Evolutionary conservation across 2,113 vertebrate genomes (phyloP).

Genomic region (Misgurnus anguillicaudatus): DNA sequence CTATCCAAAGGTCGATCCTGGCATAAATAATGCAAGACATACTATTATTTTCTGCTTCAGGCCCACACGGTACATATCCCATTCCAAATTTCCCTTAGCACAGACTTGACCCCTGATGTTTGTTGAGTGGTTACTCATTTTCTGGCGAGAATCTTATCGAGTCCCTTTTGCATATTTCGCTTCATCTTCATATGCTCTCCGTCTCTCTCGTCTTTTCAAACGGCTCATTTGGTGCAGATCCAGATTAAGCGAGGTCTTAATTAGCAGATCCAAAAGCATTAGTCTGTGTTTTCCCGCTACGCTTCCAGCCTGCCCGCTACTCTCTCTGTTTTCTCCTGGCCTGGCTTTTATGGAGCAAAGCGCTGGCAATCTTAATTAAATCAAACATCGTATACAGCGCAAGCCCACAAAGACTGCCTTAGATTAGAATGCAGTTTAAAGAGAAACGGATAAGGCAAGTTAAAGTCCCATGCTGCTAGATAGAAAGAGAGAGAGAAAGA

Average conservation of each 20-base stretch:
- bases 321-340: background rate
- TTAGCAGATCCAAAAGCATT: constrained; percentile 56
- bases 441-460: constrained; percentile 35
- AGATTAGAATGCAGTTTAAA: constrained; percentile 53
- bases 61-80: background rate
- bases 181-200: background rate
- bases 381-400: constrained; percentile 51
- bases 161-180: background rate
- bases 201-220: constrained; percentile 9
- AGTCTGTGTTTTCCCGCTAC: constrained; percentile 46
- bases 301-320: constrained; percentile 13
- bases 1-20: background rate
- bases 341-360: constrained; percentile 31
- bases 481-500: background rate
- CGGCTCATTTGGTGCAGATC: constrained; percentile 47
- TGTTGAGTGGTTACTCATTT: background rate
- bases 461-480: constrained; percentile 20
- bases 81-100: background rate
- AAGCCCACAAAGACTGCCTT: constrained; percentile 43
- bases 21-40: constrained; percentile 7
- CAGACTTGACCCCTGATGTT: background rate
- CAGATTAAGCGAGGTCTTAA: constrained; percentile 59
- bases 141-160: background rate
- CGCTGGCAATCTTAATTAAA: constrained; percentile 61
- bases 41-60: background rate